Evolutionary conservation across 2,113 vertebrate genomes (phyloP).

Genomic region (Zeus faber): DNA sequence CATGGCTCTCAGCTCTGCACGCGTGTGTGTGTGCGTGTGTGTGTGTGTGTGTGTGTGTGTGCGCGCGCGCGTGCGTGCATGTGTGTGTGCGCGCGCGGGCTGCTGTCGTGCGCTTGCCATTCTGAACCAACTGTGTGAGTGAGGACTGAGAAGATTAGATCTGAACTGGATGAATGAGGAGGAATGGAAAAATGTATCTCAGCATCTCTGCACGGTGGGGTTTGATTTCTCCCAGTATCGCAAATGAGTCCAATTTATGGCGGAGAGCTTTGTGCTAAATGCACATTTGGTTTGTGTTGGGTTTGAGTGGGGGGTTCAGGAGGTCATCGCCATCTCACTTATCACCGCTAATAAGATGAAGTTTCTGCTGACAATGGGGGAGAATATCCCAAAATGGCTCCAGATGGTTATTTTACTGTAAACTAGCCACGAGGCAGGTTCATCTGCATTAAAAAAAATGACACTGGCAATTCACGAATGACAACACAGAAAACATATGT

Average conservation of each 20-base stretch:
- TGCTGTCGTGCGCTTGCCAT: conserved; percentile 47
- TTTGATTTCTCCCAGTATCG: conserved; percentile 58
- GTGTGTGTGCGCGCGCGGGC: conserved; percentile 20
- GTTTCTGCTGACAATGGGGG: conserved; percentile 33
- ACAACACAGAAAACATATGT: not conserved
- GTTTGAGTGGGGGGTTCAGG: conserved; percentile 41
- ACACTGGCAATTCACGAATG: too few species aligned
- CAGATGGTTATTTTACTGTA: conserved; percentile 41
- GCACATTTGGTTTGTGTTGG: conserved; percentile 70
- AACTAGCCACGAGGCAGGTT: not conserved
- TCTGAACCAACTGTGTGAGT: conserved; percentile 34
- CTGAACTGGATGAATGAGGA: conserved; percentile 51
- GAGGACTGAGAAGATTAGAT: conserved; percentile 55
- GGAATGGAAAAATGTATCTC: conserved; percentile 65
- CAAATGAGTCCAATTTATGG: conserved; percentile 57
- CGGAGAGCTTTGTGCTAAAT: conserved; percentile 49
- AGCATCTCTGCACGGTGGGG: conserved; percentile 40
- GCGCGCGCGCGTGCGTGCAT: conserved; percentile 6
- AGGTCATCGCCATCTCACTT: conserved; percentile 51
- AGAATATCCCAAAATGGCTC: conserved; percentile 30
- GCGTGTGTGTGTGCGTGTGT: conserved; percentile 10
- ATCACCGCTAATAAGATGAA: conserved; percentile 51
- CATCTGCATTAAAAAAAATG: too few species aligned
- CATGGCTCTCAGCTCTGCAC: conserved; percentile 8
- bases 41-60: conserved; percentile 5